Base-by-base conservation (phyloP, 1,140 invertebrate species). In the Muscidifurax raptorellus region DNA sequence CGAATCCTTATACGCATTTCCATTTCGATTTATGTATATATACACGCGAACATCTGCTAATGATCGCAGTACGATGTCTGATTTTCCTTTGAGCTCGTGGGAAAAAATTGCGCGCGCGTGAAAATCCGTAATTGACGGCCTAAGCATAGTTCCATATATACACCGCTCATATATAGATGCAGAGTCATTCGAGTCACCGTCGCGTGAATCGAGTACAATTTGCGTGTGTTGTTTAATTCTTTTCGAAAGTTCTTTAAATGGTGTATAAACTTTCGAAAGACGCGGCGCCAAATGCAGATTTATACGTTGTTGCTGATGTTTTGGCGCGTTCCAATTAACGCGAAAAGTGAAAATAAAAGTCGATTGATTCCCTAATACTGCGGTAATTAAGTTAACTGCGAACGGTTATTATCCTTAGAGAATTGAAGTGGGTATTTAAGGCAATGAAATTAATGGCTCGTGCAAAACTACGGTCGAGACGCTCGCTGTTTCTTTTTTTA, bases 191-290 rank as follows among this genome's bases (percentile, higher is more conserved):
- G 66, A 10, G 15, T 28, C 30, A 27, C 36, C 18, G n/a, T 40
- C 44, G n/a, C 22, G 75, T 22, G 44, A 47, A 52, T 15, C 66
- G 66, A 69, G 27, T 27, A 28, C 66, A 69, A 13, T 69, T 28
- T 69, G 12, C 25, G 25, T 27, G 12, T 0, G n/a, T 36, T n/a
- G 13, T 75, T 22, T 32, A 10, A 36, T n/a, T 27, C 59, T 77
- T 77, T 47, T 77, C 74, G 74, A 83, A 83, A 83, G 82, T 77
- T 69, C 59, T 30, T 66, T 25, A 44, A 82, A 82, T 36, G n/a
- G 44, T 59, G 52, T n/a, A 6, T 59, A n/a, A 18, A 27, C 80
- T 82, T 75, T 75, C 71, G 52, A 74, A 52, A 27, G 80, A 82
- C 66, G 47, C 59, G 25, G n/a, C 22, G 30, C 36, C 47, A 36